Evolutionary conservation across 2,797 vertebrate genomes (phyloP).

Genomic region (Triplophysa bombifrons): DNA sequence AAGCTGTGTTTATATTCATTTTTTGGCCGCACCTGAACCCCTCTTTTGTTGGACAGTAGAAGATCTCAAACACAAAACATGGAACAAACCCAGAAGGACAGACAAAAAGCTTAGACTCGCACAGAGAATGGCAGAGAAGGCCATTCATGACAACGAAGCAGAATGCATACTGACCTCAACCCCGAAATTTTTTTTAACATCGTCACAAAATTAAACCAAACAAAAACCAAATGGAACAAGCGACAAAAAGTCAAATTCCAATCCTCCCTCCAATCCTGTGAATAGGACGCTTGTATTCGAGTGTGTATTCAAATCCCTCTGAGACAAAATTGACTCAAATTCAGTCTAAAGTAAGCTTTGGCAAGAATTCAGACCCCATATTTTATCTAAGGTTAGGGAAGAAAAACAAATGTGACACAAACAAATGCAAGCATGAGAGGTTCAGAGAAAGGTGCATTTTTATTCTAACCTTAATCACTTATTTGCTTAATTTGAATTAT

Average conservation of each 20-base stretch:
- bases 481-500: background rate
- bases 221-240: conserved; percentile 5
- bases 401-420: background rate
- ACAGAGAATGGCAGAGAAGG: background rate
- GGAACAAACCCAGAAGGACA: conserved; percentile 24
- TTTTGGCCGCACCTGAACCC: conserved; percentile 66
- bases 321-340: background rate
- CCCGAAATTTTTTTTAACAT: background rate
- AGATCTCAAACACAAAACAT: conserved; percentile 36
- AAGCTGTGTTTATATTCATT: conserved; percentile 50
- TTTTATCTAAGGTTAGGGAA: background rate
- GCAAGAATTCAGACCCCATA: background rate
- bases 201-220: conserved; percentile 17
- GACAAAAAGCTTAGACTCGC: conserved; percentile 1
- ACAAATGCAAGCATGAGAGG: background rate
- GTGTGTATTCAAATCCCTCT: background rate
- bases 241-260: conserved; percentile 7
- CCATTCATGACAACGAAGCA: conserved; percentile 8
- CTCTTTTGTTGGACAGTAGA: conserved; percentile 55
- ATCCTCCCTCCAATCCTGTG: background rate
- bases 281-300: background rate
- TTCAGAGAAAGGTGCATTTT: background rate
- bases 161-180: conserved; percentile 18
- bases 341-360: background rate
- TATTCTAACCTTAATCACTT: conserved; percentile 1